Percentiles rank a stretch among this genome's conserved stretches.
phyloP scores from a whole-genome alignment of 2,113 vertebrate species.

The Limnothrissa miodon region DNA sequence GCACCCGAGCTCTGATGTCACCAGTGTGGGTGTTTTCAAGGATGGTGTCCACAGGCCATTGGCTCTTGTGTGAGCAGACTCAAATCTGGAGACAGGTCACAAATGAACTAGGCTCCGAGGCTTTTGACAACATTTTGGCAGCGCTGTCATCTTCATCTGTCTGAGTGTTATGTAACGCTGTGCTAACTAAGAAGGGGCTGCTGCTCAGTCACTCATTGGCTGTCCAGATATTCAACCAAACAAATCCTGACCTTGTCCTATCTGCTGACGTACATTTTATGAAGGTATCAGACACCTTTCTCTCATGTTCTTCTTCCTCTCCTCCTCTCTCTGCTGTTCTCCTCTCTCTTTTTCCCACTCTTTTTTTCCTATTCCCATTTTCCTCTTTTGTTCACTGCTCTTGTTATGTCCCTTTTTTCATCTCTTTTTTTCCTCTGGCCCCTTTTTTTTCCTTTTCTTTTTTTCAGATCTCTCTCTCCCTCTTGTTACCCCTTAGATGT shows the following conservation, averaged over 20 bases:
- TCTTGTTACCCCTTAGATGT: no score
- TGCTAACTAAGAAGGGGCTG: not conserved
- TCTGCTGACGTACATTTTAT: not conserved
- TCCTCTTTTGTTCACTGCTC: not conserved
- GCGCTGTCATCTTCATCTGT: not conserved
- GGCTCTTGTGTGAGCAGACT: not conserved
- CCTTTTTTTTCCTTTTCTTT: not conserved
- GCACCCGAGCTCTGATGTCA: not conserved
- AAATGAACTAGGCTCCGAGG: not conserved
- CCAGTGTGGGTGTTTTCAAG: not conserved
- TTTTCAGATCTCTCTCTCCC: not conserved
- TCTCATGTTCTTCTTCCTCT: not conserved
- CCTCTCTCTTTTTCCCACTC: not conserved
- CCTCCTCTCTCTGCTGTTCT: not conserved
- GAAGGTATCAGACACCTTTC: not conserved
- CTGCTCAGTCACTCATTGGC: not conserved
- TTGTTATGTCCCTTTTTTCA: not conserved
- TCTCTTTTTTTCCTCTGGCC: not conserved
- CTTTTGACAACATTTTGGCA: slow-evolving; percentile 1
- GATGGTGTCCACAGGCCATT: not conserved
- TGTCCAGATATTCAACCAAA: not conserved
- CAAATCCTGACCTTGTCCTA: not conserved
- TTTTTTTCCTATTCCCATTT: not conserved
- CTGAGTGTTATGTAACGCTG: not conserved
- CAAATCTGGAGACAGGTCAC: not conserved